Evolutionary conservation across 2,113 vertebrate species (phyloP).

Genomic region (Brachypteracias leptosomus): DNA sequence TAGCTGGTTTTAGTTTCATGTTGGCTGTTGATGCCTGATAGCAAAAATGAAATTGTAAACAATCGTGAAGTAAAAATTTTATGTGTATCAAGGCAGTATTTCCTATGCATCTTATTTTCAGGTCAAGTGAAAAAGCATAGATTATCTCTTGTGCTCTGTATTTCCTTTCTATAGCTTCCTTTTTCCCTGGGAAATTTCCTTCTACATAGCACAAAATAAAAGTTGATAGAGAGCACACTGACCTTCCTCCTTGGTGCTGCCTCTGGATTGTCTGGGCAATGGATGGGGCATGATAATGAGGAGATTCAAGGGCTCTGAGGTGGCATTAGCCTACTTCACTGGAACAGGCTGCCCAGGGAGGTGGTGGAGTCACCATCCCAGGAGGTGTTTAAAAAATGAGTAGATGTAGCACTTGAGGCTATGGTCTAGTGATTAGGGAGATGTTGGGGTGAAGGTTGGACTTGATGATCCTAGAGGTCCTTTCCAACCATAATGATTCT

Average conservation of each 20-base stretch:
- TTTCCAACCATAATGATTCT: no score
- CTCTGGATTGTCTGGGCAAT: background rate
- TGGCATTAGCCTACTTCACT: no score
- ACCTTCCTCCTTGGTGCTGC: background rate
- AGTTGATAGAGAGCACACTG: background rate
- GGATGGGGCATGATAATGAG: background rate
- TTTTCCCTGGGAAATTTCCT: background rate
- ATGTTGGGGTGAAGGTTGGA: no score
- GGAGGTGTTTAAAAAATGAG: no score
- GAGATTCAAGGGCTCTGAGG: background rate
- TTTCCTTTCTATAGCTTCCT: background rate
- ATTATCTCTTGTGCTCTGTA: background rate
- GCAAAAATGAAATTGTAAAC: background rate
- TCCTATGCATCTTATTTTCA: background rate
- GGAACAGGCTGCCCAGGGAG: no score
- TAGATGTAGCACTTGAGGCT: no score
- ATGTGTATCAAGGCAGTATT: background rate
- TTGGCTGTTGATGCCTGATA: background rate
- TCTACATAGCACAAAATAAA: background rate
- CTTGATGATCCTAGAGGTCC: no score
- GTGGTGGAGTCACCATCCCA: no score
- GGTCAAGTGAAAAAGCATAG: background rate
- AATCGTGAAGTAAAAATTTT: background rate
- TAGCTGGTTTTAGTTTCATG: background rate
- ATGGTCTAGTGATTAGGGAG: no score